These are phyloP conservation scores for Sapayoa aenigma DNA, from an alignment of 2,113 vertebrate species.

Conservation along the genomic window DNA sequence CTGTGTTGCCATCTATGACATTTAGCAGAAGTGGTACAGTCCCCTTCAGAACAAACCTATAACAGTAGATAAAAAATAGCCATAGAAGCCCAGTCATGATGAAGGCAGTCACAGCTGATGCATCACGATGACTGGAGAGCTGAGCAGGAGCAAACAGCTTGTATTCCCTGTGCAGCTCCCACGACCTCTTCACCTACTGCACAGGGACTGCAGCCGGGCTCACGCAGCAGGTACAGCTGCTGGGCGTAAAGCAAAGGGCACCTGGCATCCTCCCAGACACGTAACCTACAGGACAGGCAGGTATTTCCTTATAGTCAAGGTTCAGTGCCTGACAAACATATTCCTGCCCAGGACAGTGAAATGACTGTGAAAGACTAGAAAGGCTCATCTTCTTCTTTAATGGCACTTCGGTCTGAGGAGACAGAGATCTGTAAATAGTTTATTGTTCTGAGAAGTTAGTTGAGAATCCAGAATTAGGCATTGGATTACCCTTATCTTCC, in stretches of 20 bases:
- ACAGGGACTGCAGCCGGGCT: background rate
- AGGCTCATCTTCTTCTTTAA: background rate
- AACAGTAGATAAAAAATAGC: background rate
- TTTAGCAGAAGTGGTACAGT: background rate
- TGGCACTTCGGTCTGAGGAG: background rate
- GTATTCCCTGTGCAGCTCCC: background rate
- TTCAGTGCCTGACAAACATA: background rate
- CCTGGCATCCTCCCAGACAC: background rate
- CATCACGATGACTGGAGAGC: background rate
- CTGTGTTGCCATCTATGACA: background rate
- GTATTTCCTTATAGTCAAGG: background rate
- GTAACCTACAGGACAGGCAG: background rate
- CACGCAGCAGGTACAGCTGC: background rate
- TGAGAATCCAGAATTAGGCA: background rate
- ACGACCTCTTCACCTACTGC: background rate
- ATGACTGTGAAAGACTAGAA: background rate
- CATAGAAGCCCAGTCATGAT: background rate
- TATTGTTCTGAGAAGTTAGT: background rate
- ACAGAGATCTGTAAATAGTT: background rate
- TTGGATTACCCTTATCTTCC: background rate
- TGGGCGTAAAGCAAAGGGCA: background rate
- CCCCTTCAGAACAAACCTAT: background rate
- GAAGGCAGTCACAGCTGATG: background rate
- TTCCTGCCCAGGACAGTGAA: background rate
- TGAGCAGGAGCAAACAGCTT: background rate